Evolutionary conservation across 2,797 vertebrate genomes (phyloP).

Genomic region (Sebastes iracundus): DNA sequence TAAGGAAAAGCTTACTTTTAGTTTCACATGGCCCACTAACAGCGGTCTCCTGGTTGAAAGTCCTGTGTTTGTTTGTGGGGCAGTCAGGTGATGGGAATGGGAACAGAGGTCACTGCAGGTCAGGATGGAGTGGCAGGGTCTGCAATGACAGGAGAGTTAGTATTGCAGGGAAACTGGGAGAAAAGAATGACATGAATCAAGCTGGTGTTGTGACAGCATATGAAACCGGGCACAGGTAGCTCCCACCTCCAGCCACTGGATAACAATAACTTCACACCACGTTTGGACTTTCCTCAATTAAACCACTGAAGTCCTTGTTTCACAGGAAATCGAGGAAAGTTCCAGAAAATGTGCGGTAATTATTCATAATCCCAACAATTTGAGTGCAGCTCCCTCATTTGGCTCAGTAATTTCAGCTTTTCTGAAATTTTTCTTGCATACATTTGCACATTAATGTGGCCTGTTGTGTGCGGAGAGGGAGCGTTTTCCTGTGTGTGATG

Average conservation of each 20-base stretch:
- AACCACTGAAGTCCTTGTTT: conserved; percentile 66
- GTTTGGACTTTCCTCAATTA: conserved; percentile 68
- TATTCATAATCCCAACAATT: conserved; percentile 99
- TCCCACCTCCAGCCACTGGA: conserved; percentile 19
- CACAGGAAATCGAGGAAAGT: conserved; percentile 91
- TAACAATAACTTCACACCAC: conserved; percentile 47
- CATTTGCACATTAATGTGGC: conserved; percentile 99
- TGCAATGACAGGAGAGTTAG: neutral
- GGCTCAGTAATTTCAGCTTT: conserved; percentile 97
- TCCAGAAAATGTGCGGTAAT: conserved; percentile 92
- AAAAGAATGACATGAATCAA: neutral
- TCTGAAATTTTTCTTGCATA: conserved; percentile 98
- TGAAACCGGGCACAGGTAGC: conserved; percentile 16
- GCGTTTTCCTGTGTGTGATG: conserved; percentile 81
- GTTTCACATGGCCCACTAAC: too few species aligned
- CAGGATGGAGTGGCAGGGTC: neutral
- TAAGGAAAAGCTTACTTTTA: too few species aligned
- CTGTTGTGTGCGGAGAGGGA: conserved; percentile 88
- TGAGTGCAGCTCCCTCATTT: conserved; percentile 89
- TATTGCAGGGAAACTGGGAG: neutral
- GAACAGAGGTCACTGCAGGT: neutral
- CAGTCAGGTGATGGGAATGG: neutral
- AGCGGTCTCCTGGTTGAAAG: too few species aligned
- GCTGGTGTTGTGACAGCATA: neutral
- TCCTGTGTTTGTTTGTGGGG: too few species aligned